Evolutionary conservation across 1,140 invertebrate species (phyloP), one percentile per base, ranked within the genome.

Genomic region (Drosophila erecta): DNA sequence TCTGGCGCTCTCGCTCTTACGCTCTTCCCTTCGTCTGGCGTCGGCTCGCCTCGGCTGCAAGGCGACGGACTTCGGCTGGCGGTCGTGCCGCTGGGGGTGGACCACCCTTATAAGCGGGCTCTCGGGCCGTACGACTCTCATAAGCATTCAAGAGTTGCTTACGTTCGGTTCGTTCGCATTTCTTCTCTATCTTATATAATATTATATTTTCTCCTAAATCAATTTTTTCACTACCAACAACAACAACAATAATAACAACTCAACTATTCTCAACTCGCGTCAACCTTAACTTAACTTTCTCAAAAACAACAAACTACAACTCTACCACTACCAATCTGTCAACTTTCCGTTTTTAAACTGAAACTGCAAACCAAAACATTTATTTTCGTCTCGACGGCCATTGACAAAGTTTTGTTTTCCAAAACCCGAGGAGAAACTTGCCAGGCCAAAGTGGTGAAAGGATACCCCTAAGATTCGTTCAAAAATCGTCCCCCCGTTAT

Each of bases 61-160:
- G 8, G 17, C 49, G 49, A 51, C 11, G 15, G 17, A 8, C 2
- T n/a, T 49, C 43, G 43, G 53, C 6, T 47, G 20, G 22, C 17
- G 14, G 12, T 35, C 54, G 30, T 24, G 38, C 33, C 33, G 10
- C 69, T 51, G 54, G 50, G 49, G 73, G 81, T 70, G 67, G 64
- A 59, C 73, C 73, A 86, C 80, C 78, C 90, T 90, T 92, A 92
- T 92, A 92, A 92, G 90, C 76, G 72, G 58, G 64, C 60, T 62
- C 57, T 90, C 81, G 67, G 71, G 50, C 41, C 47, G 71, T 59
- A 40, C 37, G 41, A 49, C 73, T 74, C 81, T 92, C 91, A 92
- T 92, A 92, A 92, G 83, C 91, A 92, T 92, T 90, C 90, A 92
- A 92, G 91, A 91, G 91, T 92, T 92, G 91, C 91, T 92, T 92